Percentiles rank a stretch among this genome's conserved stretches.
Evolutionary conservation across 92 coral and sea anemone species (phyloP).

Genomic region (Palythoa heliodiscus): DNA sequence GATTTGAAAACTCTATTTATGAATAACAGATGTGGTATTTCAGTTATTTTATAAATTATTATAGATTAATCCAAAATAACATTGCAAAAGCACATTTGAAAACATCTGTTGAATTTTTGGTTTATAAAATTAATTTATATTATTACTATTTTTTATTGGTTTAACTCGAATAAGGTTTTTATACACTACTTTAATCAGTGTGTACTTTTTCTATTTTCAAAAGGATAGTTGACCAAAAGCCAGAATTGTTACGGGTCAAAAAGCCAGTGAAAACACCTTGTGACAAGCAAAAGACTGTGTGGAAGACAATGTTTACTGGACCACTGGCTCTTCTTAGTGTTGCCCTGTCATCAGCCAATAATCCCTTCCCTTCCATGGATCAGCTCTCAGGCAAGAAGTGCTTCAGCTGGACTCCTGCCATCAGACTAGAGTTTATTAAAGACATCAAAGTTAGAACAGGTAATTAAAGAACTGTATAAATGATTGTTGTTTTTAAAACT

Average conservation of each 20-base stretch:
- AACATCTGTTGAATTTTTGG: too few relatives aligned
- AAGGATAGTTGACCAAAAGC: constrained; percentile 89
- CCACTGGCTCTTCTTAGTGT: constrained; percentile 84
- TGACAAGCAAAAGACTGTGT: constrained; percentile 79
- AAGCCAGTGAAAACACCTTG: constrained; percentile 86
- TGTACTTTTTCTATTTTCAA: too few relatives aligned
- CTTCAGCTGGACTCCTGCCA: constrained; percentile 84
- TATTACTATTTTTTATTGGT: too few relatives aligned
- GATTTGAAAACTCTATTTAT: too few relatives aligned
- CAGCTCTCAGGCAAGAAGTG: constrained; percentile 83
- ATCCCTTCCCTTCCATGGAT: constrained; percentile 75
- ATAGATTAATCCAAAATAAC: too few relatives aligned
- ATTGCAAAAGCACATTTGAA: too few relatives aligned
- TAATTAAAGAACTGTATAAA: constrained; percentile 19
- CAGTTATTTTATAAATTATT: too few relatives aligned
- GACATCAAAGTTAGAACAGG: constrained; percentile 86
- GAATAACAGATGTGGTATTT: too few relatives aligned
- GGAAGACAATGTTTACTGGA: constrained; percentile 84
- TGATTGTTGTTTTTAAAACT: too few relatives aligned
- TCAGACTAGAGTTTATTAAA: constrained; percentile 75
- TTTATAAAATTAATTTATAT: too few relatives aligned
- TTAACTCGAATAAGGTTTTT: too few relatives aligned
- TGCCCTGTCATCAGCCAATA: constrained; percentile 68
- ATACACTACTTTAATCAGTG: too few relatives aligned
- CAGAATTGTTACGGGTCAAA: constrained; percentile 76